Evolutionary conservation across 2,888 invertebrate species (phyloP).

Genomic region (Junonia oenone): DNA sequence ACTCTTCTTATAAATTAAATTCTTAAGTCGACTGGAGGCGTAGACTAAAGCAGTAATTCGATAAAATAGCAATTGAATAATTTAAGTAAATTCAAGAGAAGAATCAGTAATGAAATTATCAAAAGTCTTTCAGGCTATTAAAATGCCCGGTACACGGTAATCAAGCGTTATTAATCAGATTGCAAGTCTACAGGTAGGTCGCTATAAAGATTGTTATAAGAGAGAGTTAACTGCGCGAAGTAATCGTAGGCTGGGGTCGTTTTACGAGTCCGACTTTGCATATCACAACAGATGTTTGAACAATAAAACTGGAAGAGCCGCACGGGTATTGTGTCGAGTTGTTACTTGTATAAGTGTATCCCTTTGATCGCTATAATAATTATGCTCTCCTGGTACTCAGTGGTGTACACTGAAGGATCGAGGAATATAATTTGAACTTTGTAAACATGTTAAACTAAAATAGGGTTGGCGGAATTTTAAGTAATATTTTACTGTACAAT

Average conservation of each 20-base stretch:
- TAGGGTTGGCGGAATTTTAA: background rate
- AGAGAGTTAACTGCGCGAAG: conserved; percentile 67
- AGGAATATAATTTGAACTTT: background rate
- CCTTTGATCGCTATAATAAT: conserved; percentile 22
- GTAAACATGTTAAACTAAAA: background rate
- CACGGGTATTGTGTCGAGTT: conserved; percentile 40
- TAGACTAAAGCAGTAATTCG: conserved; percentile 3
- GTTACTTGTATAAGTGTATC: conserved; percentile 18
- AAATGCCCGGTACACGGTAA: conserved; percentile 34
- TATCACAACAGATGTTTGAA: conserved; percentile 69
- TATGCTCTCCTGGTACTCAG: conserved; percentile 11
- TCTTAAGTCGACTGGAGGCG: conserved; percentile 1
- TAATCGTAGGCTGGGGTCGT: conserved; percentile 56
- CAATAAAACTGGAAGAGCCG: conserved; percentile 63
- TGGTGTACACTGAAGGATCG: background rate
- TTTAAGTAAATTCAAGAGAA: conserved; percentile 1
- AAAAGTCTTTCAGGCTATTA: conserved; percentile 15
- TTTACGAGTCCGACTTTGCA: conserved; percentile 70
- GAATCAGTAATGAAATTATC: conserved; percentile 12
- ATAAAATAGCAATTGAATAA: conserved; percentile 10
- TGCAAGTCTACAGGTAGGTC: conserved; percentile 68
- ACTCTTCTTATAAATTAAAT: conserved; percentile 4
- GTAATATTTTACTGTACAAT: background rate
- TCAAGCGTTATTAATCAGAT: conserved; percentile 59
- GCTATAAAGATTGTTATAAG: conserved; percentile 66